Base-by-base conservation (phyloP, 2,113 vertebrate species). In the Rhabdomys dilectus region DNA sequence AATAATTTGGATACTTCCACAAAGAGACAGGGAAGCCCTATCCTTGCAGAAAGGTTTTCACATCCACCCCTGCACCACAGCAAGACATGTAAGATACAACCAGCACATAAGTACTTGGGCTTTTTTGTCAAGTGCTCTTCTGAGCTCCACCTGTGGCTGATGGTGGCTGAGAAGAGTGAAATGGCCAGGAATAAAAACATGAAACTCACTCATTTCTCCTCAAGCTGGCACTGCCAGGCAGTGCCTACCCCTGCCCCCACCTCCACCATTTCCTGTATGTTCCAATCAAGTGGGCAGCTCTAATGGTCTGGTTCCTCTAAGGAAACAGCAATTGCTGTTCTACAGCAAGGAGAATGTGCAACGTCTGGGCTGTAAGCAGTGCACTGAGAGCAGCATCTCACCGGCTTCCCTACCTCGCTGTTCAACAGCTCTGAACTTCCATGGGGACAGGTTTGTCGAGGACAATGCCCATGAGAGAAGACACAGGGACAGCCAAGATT, bases 1-100 rank as follows among this genome's bases (percentile, higher is more conserved):
- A 96, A 92, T 94, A 81, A 96, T 39, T 45, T 64, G 19, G 53
- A 77, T 15, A 62, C 16, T 95, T 75, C 82, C 15, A 22, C 53
- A 45, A 58, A 93, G 19, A 88, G 56, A 56, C 0, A 73, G 11
- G 56, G 53, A 91, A 88, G 45, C 42, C 75, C 51, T 73, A 56
- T 64, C 80, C 53, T 13, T 72, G 34, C 26, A 92, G 34, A 90
- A 88, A 94, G 72, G 66, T 53, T 21, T 81, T 45, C n/a, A 64
- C 90, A 82, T 26, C 68, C 45, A 89, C 12, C 19, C 70, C 64
- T 64, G 51, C 34, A 60, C 77, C 75, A 34, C 34, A 1, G 78
- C 62, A 85, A 93, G 60, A 34, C n/a, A 58, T 16, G 34, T 36
- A 22, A n/a, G 15, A 15, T 60, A 58, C 70, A 56, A 78, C 29